Conservation (phyloP, 1,140 invertebrate species). For the Steinernema khuongi region DNA sequence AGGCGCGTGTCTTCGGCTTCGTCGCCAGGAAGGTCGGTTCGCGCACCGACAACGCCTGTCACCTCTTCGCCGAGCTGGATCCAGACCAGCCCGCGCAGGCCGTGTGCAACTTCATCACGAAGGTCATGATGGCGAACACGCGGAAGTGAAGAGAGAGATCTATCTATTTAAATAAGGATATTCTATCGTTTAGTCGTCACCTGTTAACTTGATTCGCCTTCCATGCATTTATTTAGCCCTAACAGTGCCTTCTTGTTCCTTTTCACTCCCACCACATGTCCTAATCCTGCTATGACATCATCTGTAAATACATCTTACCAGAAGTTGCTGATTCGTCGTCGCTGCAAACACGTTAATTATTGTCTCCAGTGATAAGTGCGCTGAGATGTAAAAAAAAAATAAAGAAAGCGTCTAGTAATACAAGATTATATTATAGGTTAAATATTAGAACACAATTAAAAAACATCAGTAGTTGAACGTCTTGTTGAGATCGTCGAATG, state of each 20-base stretch:
- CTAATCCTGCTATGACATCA: constrained; percentile 6
- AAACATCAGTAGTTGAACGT: no score
- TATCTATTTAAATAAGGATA: not conserved
- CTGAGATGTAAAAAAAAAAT: no score
- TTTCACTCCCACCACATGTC: not conserved
- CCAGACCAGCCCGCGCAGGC: constrained; percentile 87
- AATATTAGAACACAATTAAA: no score
- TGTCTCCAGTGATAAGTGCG: no score
- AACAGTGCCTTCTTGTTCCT: not conserved
- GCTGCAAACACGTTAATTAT: constrained; percentile 5
- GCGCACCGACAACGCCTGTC: constrained; percentile 84
- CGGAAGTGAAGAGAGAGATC: not conserved
- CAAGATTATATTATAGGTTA: no score
- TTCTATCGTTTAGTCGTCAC: not conserved
- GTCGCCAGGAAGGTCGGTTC: constrained; percentile 77
- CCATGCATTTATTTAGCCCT: not conserved
- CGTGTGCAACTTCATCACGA: constrained; percentile 91
- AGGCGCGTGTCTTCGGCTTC: constrained; percentile 72
- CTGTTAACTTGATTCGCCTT: not conserved
- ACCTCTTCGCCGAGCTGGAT: constrained; percentile 89
- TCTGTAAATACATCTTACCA: constrained; percentile 4
- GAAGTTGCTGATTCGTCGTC: not conserved
- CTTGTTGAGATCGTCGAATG: no score
- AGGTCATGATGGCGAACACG: constrained; percentile 68
- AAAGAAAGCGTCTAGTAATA: no score